Evolutionary conservation across 2,888 invertebrate genomes (phyloP).

Genomic region (Coelopa pilipes): DNA sequence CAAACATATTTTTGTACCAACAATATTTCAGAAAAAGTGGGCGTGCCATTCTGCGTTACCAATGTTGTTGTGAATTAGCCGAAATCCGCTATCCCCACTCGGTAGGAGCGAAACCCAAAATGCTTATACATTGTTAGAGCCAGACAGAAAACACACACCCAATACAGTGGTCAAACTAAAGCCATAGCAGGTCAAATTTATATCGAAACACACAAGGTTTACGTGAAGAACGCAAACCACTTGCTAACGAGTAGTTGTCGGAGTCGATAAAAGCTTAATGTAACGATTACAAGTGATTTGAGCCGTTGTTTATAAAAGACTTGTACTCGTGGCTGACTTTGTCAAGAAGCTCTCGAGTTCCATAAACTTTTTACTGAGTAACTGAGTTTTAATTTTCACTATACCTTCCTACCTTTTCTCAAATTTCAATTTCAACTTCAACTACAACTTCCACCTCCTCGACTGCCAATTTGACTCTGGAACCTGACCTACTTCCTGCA

Average conservation of each 20-base stretch:
- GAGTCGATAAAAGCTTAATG: too few relatives aligned
- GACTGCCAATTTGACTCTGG: conserved; percentile 19
- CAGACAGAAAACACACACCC: conserved; percentile 28
- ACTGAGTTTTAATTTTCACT: conserved; percentile 18
- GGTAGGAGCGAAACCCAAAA: conserved; percentile 61
- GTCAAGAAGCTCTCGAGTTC: conserved; percentile 1
- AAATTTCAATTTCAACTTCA: not conserved
- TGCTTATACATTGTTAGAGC: not conserved
- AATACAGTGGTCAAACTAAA: conserved; percentile 12
- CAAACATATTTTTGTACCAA: conserved; percentile 43
- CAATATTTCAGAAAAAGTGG: conserved; percentile 68
- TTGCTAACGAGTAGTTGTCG: too few relatives aligned
- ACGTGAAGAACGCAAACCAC: too few relatives aligned
- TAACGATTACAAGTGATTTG: too few relatives aligned
- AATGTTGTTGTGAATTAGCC: conserved; percentile 69
- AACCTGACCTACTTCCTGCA: conserved; percentile 20
- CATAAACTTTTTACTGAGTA: conserved; percentile 25
- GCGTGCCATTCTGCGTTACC: conserved; percentile 68
- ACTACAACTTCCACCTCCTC: conserved; percentile 14
- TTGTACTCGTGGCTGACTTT: too few relatives aligned
- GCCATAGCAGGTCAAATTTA: not conserved
- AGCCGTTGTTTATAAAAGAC: too few relatives aligned
- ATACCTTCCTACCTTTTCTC: conserved; percentile 4
- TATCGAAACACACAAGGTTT: not conserved
- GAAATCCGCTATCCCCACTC: conserved; percentile 68